These are phyloP conservation scores for Gymnocheta viridis DNA, from an alignment of 2,888 invertebrate species.

Conservation along the genomic window DNA sequence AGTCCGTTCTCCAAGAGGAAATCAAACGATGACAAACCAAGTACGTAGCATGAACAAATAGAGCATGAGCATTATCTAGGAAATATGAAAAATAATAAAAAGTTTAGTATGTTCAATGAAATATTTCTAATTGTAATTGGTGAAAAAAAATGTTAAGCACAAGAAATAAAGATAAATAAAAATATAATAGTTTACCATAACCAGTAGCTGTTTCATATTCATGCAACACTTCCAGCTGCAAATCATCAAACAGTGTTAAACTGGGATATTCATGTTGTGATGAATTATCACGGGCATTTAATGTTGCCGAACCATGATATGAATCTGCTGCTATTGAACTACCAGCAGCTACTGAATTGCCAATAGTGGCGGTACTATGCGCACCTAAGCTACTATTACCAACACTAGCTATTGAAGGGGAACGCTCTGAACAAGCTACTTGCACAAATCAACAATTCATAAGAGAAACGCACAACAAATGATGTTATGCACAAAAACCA, in stretches of 20 bases:
- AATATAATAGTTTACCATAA: slow-evolving; percentile 80
- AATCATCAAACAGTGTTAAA: slow-evolving; percentile 82
- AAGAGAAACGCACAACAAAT: slow-evolving; percentile 36
- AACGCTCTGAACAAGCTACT: slow-evolving; percentile 82
- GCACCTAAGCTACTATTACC: slow-evolving; percentile 81
- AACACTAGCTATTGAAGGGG: slow-evolving; percentile 81
- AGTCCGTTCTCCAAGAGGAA: slow-evolving; percentile 97
- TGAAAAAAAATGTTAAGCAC: slow-evolving; percentile 27
- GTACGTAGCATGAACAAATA: slow-evolving; percentile 96
- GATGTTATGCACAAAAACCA: slow-evolving; percentile 45
- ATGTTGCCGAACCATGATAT: slow-evolving; percentile 68
- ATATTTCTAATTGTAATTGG: not conserved
- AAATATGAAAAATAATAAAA: slow-evolving; percentile 57
- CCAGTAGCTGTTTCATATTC: slow-evolving; percentile 81
- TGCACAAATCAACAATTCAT: slow-evolving; percentile 50
- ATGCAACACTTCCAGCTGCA: slow-evolving; percentile 81
- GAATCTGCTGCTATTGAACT: slow-evolving; percentile 70
- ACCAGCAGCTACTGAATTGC: slow-evolving; percentile 72
- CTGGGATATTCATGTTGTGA: slow-evolving; percentile 83
- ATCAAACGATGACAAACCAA: slow-evolving; percentile 97
- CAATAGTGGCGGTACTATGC: slow-evolving; percentile 79
- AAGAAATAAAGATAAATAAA: slow-evolving; percentile 62
- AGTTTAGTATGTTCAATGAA: not conserved
- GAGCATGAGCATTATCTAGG: slow-evolving; percentile 91
- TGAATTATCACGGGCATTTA: slow-evolving; percentile 78